Evolutionary conservation across 1,140 invertebrate genomes (phyloP), one percentile per base, ranked within the genome.

Genomic region (Procambarus virginalis): DNA sequence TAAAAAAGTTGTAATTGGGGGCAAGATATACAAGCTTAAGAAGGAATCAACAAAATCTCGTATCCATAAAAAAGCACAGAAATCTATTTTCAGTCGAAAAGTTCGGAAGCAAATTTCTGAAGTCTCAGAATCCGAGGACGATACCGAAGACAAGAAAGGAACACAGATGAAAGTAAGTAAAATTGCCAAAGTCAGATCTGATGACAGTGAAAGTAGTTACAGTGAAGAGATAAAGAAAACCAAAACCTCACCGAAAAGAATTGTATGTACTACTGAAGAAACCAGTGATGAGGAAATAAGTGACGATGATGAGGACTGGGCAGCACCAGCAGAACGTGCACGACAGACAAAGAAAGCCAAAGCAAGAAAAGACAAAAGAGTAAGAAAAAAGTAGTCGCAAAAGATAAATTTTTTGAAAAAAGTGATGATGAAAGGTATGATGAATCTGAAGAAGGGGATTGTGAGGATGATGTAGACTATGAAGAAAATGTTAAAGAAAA

Each of bases 251-350:
- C 58, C 68, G n/a, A 89, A 84, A 46, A 84, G 73, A 20, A 68
- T 70, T 78, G 58, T 64, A 49, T 78, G 78, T 34, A 51, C n/a
- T 78, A 81, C 77, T 55, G 88, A 89, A 20, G 87, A 89, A 49
- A 77, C 76, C n/a, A 89, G 79, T 84, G 75, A 78, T 51, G 88
- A 89, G 5, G 88, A 89, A 17, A 22, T 75, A 10, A 78, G 70
- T 58, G 82, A 84, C 79, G 88, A 89, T 89, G 88, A 89, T 84
- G 88, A 84, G 68, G 88, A 89, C 46, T 89, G 88, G 88, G 58
- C 55, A 77, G n/a, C 73, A 58, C 34, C 46, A 68, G 84, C 84
- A 78, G 46, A 55, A 45, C 78, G 20, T 48, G 55, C 17, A 78
- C 84, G 81, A 70, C 68, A 89, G 17, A 51, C 22, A 5, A 84